phyloP scores from a whole-genome alignment of 2,113 vertebrate species.

The Protomyctophum bolini region DNA sequence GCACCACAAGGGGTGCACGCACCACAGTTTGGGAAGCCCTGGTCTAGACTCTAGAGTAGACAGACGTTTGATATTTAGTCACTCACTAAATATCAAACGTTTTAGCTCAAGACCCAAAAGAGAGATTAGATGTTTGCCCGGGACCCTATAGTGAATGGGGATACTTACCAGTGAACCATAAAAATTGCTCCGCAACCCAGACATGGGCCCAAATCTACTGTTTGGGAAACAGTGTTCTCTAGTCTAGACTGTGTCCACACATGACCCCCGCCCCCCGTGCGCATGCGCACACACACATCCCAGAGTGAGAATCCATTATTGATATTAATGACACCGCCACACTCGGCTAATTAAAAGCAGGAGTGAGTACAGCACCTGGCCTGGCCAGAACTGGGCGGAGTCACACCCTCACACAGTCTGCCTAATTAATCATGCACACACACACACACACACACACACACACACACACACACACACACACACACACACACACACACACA shows the following conservation, averaged over 20 bases:
- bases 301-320: conserved; percentile 25
- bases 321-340: conserved; percentile 40
- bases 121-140: too few relatives aligned
- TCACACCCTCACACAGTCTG: conserved; percentile 19
- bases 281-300: conserved; percentile 12
- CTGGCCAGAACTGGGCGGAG: conserved; percentile 16
- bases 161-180: too few relatives aligned
- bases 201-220: too few relatives aligned
- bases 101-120: too few relatives aligned
- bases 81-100: too few relatives aligned
- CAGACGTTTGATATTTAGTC: too few relatives aligned
- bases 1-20: too few relatives aligned
- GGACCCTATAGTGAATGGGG: too few relatives aligned
- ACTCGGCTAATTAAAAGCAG: conserved; percentile 46
- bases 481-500: neutral
- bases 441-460: conserved; percentile 13
- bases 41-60: too few relatives aligned
- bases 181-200: too few relatives aligned
- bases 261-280: neutral
- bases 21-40: too few relatives aligned
- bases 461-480: neutral
- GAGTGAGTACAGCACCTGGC: conserved; percentile 39
- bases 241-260: neutral
- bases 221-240: too few relatives aligned
- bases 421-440: conserved; percentile 15